Base-by-base conservation (phyloP, 2,888 invertebrate genomes). In the Dasypogon diadema region DNA sequence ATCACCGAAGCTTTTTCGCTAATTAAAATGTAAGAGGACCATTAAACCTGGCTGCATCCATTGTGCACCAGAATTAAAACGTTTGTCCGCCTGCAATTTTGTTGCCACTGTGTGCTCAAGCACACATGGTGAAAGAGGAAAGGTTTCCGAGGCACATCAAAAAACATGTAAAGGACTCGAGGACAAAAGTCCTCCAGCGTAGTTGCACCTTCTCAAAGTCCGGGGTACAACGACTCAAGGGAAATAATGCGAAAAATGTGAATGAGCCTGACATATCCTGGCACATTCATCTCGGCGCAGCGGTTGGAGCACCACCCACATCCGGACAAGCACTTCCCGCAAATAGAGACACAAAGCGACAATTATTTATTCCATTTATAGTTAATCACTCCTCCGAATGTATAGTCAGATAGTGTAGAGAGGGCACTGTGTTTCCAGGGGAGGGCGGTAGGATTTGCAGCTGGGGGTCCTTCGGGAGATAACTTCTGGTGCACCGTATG, bases 11-110 rank as follows among this genome's bases (percentile, higher is more conserved):
- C 63, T 34, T 16, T 34, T 63, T 63, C 42, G n/a, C 63, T 14
- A 63, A 63, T 34, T 21, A 63, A 37, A 37, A 14, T n/a, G 22
- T 22, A 63, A n/a, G 24, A 37, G 42, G n/a, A 34, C 12, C 63
- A 16, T 63, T 34, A 63, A 21, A 63, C 37, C 34, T 10, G n/a
- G n/a, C n/a, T n/a, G 21, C 14, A 42, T 5, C 10, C 34, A 42
- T 34, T 58, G 14, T 42, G 37, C 14, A 18, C 12, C 63, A 42
- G 14, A 42, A 42, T 42, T 63, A 16, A 63, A 63, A 42, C 21
- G 63, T 24, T 63, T 37, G 42, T 63, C 42, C 63, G 42, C n/a
- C 42, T 42, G 12, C 10, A 42, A 3, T 42, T 6, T 42, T 42
- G 8, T 42, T 30, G 34, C 10, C n/a, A 0, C n/a, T 42, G 8